These are phyloP conservation scores for Pandion haliaetus DNA, from an alignment of 2,113 vertebrate species.

Conservation along the genomic window DNA sequence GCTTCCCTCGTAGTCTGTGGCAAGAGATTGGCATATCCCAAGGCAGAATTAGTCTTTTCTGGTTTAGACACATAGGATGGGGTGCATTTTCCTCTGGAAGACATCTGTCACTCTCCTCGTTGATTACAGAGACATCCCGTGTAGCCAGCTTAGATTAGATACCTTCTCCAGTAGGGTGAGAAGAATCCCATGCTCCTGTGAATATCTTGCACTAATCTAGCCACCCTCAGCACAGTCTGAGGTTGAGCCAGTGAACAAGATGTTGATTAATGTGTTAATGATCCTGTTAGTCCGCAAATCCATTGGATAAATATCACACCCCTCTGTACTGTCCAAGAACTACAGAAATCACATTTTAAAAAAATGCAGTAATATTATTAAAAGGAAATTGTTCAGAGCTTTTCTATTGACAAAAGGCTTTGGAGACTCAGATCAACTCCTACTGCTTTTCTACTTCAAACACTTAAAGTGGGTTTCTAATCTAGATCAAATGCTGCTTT, in stretches of 20 bases:
- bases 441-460: constrained; percentile 11
- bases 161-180: not conserved
- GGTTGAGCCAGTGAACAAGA: not conserved
- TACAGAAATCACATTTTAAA: not conserved
- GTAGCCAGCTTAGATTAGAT: not conserved
- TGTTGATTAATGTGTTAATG: not conserved
- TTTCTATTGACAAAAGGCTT: constrained; percentile 8
- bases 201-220: not conserved
- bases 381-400: constrained; percentile 13
- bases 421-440: not conserved
- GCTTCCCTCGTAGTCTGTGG: not conserved
- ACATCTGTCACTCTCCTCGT: not conserved
- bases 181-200: not conserved
- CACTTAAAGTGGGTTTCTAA: constrained; percentile 14
- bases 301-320: not conserved
- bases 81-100: not conserved
- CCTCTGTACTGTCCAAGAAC: not conserved
- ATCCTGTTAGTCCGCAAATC: not conserved
- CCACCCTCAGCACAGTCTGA: not conserved
- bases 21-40: not conserved
- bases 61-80: not conserved
- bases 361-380: not conserved
- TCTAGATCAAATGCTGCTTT: constrained; percentile 23
- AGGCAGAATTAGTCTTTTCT: not conserved
- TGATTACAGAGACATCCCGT: not conserved